Evolutionary conservation across 2,888 invertebrate species (phyloP).

Genomic region (Thymelicus lineola): DNA sequence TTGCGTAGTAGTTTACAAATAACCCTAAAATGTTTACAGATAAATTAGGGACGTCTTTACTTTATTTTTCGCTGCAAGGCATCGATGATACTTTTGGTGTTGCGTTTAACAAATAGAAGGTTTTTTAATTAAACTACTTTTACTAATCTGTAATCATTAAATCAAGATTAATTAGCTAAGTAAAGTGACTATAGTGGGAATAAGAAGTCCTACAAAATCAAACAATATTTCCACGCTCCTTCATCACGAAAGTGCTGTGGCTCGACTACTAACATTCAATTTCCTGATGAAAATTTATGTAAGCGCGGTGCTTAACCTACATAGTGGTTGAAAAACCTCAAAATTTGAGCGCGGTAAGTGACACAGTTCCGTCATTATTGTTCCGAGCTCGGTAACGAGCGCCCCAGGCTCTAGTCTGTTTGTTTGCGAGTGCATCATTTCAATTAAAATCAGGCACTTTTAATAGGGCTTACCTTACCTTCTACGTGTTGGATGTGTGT

Average conservation of each 20-base stretch:
- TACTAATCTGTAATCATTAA: background rate
- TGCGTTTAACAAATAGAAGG: too few species aligned
- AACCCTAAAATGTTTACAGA: too few species aligned
- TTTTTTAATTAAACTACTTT: too few species aligned
- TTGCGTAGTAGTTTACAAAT: too few species aligned
- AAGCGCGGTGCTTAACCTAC: constrained; percentile 43
- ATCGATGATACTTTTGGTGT: too few species aligned
- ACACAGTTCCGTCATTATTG: constrained; percentile 52
- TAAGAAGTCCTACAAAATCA: too few species aligned
- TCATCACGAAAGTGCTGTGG: constrained; percentile 25
- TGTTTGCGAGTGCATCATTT: constrained; percentile 38
- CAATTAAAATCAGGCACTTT: constrained; percentile 40
- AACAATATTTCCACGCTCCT: constrained; percentile 3
- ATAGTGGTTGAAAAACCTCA: constrained; percentile 47
- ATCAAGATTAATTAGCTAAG: background rate
- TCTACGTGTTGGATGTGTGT: background rate
- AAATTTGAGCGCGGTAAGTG: constrained; percentile 44
- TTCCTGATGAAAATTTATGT: constrained; percentile 35
- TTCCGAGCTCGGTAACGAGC: constrained; percentile 46
- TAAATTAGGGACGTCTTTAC: too few species aligned
- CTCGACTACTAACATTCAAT: constrained; percentile 31
- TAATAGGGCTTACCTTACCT: constrained; percentile 1
- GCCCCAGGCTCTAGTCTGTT: constrained; percentile 32
- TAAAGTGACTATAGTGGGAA: too few species aligned
- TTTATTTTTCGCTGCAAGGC: too few species aligned